Conservation (phyloP, 1,140 invertebrate genomes). For the Drosophila asahinai region DNA sequence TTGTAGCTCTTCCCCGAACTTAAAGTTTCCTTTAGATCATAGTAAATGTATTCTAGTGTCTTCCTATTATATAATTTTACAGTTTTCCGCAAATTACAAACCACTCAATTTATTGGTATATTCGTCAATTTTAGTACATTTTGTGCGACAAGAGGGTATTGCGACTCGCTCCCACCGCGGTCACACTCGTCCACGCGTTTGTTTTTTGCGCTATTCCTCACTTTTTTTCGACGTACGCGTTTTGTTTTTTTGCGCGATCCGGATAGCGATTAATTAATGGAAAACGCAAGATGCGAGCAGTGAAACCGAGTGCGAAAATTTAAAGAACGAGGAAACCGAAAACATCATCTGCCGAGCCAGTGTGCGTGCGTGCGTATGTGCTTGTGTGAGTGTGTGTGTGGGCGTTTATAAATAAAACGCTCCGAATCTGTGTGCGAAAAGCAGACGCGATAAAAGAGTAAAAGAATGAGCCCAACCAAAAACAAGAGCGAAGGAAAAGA, state of each 20-base stretch:
- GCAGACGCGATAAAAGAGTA: slow-evolving; percentile 76
- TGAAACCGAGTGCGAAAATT: slow-evolving; percentile 41
- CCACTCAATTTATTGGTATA: not conserved
- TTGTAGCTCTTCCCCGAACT: not conserved
- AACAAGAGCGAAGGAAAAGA: slow-evolving; percentile 69
- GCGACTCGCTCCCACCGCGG: not conserved
- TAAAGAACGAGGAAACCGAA: slow-evolving; percentile 42
- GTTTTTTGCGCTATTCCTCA: slow-evolving; percentile 48
- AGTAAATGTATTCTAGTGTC: not conserved
- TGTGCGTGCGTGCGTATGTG: slow-evolving; percentile 44
- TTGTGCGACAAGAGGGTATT: not conserved
- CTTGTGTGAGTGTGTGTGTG: slow-evolving; percentile 36
- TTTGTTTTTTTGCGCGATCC: slow-evolving; percentile 62
- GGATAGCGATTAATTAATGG: slow-evolving; percentile 57
- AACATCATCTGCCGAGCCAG: slow-evolving; percentile 37
- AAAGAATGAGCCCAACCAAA: slow-evolving; percentile 75
- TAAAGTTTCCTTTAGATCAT: not conserved
- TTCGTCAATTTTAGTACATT: not conserved
- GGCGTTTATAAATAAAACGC: slow-evolving; percentile 80
- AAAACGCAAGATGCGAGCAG: slow-evolving; percentile 49
- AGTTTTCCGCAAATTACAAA: not conserved
- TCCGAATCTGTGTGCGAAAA: slow-evolving; percentile 77
- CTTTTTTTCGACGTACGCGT: slow-evolving; percentile 56
- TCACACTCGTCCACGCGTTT: slow-evolving; percentile 36
- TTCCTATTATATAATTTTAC: not conserved